These are phyloP conservation scores for Ceratina calcarata DNA, from an alignment of 1,140 invertebrate species.

Conservation along the genomic window DNA sequence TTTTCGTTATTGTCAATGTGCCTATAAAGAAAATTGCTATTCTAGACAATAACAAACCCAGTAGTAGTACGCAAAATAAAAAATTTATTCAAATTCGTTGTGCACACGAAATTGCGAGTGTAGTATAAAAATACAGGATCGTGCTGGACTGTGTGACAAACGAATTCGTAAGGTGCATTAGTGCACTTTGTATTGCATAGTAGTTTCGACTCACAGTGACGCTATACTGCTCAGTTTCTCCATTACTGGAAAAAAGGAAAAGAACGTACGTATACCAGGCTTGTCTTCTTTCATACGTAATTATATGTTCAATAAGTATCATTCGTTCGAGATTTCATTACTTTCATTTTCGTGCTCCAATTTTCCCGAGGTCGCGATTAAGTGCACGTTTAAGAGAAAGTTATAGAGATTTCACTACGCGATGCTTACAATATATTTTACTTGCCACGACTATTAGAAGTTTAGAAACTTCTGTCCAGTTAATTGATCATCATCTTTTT, in stretches of 20 bases:
- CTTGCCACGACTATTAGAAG: background rate
- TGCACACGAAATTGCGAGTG: background rate
- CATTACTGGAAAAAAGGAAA: constrained; percentile 56
- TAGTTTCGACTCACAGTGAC: constrained; percentile 67
- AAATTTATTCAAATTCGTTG: constrained; percentile 40
- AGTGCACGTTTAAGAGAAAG: constrained; percentile 58
- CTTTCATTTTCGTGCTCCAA: constrained; percentile 62
- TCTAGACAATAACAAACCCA: constrained; percentile 8
- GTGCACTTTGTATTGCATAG: background rate
- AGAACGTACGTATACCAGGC: background rate
- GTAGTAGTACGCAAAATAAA: constrained; percentile 27
- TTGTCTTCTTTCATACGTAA: background rate
- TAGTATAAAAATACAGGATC: constrained; percentile 35
- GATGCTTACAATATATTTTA: constrained; percentile 2
- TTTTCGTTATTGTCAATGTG: constrained; percentile 20
- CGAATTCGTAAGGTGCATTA: background rate
- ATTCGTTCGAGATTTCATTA: constrained; percentile 18
- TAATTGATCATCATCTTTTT: background rate
- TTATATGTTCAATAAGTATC: background rate
- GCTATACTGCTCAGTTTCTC: constrained; percentile 67
- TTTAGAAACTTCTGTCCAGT: constrained; percentile 1
- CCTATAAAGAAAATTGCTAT: constrained; percentile 43
- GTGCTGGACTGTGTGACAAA: constrained; percentile 7
- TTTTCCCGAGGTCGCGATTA: constrained; percentile 53
- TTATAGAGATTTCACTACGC: constrained; percentile 64